Conservation (phyloP, 2,888 invertebrate species). For the Phortica okadai region DNA sequence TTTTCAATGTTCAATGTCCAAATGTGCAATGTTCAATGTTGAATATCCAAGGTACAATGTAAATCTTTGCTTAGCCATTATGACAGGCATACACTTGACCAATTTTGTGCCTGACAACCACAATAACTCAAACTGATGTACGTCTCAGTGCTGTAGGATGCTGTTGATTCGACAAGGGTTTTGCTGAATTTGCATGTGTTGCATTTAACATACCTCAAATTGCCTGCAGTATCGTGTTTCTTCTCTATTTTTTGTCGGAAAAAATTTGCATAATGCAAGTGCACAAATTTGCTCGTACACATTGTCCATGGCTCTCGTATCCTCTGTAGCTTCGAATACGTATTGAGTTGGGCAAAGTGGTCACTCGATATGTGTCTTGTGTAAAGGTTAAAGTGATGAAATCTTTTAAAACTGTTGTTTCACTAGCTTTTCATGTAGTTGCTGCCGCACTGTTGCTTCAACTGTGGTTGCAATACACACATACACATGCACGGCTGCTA, state of each 20-base stretch:
- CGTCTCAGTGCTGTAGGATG: neutral
- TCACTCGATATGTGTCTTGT: constrained; percentile 14
- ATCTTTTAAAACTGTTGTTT: constrained; percentile 16
- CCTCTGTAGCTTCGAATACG: too few species aligned
- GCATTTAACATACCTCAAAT: constrained; percentile 10
- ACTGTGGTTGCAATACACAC: neutral
- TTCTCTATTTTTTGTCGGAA: neutral
- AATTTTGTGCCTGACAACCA: neutral
- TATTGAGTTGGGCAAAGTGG: constrained; percentile 14
- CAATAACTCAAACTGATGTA: neutral
- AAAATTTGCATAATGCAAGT: constrained; percentile 46
- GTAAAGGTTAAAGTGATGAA: constrained; percentile 22
- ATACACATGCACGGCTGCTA: neutral
- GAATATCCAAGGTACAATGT: neutral
- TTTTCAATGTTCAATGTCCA: neutral
- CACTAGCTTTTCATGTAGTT: neutral
- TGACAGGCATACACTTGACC: neutral
- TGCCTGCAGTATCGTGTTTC: neutral
- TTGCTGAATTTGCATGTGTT: constrained; percentile 22
- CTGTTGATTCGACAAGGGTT: constrained; percentile 17
- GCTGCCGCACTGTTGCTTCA: neutral
- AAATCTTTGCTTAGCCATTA: constrained; percentile 9
- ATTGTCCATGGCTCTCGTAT: too few species aligned
- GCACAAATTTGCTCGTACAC: neutral
- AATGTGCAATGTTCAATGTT: neutral